Base-by-base conservation (phyloP, 2,888 invertebrate genomes). In the Dicranocentrus wangi region DNA sequence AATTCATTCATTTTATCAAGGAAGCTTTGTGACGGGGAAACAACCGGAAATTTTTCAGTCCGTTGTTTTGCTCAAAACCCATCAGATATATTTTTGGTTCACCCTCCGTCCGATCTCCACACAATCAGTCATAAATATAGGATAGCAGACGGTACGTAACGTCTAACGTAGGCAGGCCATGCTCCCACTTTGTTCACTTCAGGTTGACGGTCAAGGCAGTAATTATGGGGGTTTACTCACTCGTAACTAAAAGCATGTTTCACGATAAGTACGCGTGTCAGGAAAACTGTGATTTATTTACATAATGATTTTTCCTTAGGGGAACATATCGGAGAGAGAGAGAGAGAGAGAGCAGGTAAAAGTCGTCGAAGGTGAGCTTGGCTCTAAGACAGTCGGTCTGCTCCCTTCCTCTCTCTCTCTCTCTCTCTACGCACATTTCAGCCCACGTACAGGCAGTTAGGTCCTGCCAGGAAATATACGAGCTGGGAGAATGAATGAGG, bases 231-330 rank as follows among this genome's bases (percentile, higher is more conserved):
- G 51, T 78, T 47, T 78, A 55, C 55, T 70, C 13, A 43, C 53
- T 55, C 63, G 32, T 69, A 77, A 68, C 55, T 72, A 51, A 68
- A 23, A 60, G 69, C 69, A 65, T 78, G 78, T 70, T n/a, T 78
- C 73, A 60, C 53, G 80, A 79, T 71, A 72, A 79, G 79, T 80
- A 80, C 72, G 73, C 68, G 80, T 80, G 80, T 80, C 80, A 80
- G 80, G 80, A 80, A 68, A 73, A 73, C 73, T 72, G 68, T 80
- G 80, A 80, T 80, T 80, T 80, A 80, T 80, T 80, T 80, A 73
- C 73, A 66, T 73, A 73, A 73, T 80, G 80, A 80, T 80, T 80
- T 47, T 80, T 73, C 80, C 72, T 73, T 68, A 10, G 60, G 69
- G 42, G 72, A 65, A 25, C 53, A 23, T 76, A 68, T 68, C 60